Conservation (phyloP, 2,797 vertebrate species). For the Leptatherina wallacei region DNA sequence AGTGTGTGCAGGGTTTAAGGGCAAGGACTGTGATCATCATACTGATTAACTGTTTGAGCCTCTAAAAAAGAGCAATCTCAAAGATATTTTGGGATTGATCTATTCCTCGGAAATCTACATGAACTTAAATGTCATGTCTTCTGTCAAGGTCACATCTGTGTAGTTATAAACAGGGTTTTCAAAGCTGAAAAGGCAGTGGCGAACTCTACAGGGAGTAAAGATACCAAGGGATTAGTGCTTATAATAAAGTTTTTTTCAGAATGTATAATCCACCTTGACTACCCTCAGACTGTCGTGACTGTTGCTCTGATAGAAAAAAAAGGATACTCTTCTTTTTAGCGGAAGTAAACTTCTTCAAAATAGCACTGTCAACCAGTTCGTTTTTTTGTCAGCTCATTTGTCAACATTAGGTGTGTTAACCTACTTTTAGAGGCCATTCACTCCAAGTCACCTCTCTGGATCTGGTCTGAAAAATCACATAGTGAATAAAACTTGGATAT, state of each 20-base stretch:
- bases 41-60: conserved; percentile 17
- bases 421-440: conserved; percentile 38
- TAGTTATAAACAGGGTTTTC: not conserved
- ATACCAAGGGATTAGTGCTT: not conserved
- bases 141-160: not conserved
- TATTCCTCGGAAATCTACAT: conserved; percentile 12
- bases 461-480: conserved; percentile 17
- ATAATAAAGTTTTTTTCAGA: conserved; percentile 24
- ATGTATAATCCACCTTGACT: conserved; percentile 5
- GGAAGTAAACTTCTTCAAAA: conserved; percentile 43
- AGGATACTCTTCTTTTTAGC: conserved; percentile 36
- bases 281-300: conserved; percentile 4
- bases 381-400: conserved; percentile 53
- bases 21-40: conserved; percentile 16
- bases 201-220: not conserved
- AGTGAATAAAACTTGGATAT: conserved; percentile 3
- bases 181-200: not conserved
- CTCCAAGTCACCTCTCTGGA: conserved; percentile 15
- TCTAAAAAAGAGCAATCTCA: not conserved
- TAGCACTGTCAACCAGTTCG: conserved; percentile 41
- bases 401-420: conserved; percentile 51
- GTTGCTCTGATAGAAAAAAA: conserved; percentile 35
- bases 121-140: conserved; percentile 1
- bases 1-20: conserved; percentile 28
- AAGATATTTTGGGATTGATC: conserved; percentile 6